Percentiles rank a stretch among this genome's conserved stretches.
Conservation (phyloP, 2,888 invertebrate species). For the Dysmachus trigonus region DNA sequence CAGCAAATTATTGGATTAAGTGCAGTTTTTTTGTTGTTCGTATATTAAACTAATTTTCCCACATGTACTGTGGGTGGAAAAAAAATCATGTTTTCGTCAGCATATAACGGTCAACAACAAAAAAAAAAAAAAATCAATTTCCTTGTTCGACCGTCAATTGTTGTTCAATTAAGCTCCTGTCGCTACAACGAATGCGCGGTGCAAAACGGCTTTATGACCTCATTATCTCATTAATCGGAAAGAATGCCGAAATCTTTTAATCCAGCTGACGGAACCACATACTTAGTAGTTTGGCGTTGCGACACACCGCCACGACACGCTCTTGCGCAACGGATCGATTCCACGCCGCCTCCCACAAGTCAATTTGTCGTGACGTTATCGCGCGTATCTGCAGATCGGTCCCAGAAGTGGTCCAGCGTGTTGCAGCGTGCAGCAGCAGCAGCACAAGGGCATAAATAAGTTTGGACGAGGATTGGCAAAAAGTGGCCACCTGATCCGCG, state of each 20-base stretch:
- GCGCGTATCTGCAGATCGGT: slow-evolving; percentile 4
- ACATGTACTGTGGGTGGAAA: neutral
- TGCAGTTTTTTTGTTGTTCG: neutral
- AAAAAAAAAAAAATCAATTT: neutral
- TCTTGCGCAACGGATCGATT: neutral
- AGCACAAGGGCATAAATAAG: neutral
- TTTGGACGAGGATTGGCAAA: neutral
- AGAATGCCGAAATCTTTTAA: neutral
- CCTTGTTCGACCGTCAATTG: neutral
- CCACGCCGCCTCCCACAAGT: slow-evolving; percentile 31
- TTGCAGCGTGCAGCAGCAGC: too few relatives aligned
- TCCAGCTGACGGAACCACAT: neutral
- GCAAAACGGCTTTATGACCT: neutral
- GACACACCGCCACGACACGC: neutral
- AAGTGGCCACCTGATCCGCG: slow-evolving; percentile 8
- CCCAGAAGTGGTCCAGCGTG: neutral
- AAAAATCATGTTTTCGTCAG: neutral
- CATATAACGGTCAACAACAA: too few relatives aligned
- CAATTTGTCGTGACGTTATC: slow-evolving; percentile 41
- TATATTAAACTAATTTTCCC: neutral
- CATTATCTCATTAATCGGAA: neutral
- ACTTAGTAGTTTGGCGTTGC: neutral
- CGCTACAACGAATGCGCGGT: neutral
- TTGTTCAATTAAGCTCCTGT: neutral
- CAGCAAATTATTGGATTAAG: neutral